These are phyloP conservation scores for Thymelicus acteon DNA, from an alignment of 2,888 invertebrate genomes.

Conservation along the genomic window DNA sequence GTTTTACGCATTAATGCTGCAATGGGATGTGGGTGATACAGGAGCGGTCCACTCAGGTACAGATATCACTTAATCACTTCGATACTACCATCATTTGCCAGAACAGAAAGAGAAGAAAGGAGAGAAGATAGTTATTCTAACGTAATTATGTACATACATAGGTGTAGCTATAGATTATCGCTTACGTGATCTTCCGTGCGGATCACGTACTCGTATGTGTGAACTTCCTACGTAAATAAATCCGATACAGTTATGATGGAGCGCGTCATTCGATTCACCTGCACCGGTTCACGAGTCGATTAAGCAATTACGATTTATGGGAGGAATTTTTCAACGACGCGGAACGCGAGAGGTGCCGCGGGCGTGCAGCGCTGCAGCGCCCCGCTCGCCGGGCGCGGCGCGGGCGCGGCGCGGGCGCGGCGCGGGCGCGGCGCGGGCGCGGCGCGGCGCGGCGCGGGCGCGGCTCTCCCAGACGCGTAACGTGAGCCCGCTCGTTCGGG, in stretches of 20 bases:
- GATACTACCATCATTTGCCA: too few species aligned
- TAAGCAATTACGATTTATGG: constrained; percentile 39
- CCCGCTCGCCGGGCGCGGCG: too few species aligned
- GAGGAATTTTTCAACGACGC: constrained; percentile 35
- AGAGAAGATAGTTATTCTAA: too few species aligned
- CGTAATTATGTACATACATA: too few species aligned
- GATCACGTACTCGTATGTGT: not conserved
- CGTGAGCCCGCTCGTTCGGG: constrained; percentile 6
- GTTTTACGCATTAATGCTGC: too few species aligned
- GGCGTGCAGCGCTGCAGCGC: too few species aligned
- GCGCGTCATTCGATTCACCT: constrained; percentile 23
- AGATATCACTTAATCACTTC: too few species aligned
- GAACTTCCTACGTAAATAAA: constrained; percentile 19
- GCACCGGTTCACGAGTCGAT: constrained; percentile 30
- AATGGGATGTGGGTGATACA: too few species aligned
- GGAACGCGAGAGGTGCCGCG: constrained; percentile 34
- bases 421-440: too few species aligned
- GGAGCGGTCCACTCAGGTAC: too few species aligned
- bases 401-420: too few species aligned
- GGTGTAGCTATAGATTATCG: not conserved
- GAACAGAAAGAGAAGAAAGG: too few species aligned
- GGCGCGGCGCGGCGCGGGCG: constrained; percentile 3
- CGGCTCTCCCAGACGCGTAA: constrained; percentile 13
- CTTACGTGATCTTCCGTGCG: not conserved
- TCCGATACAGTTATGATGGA: constrained; percentile 30